Conservation (phyloP, 2,797 vertebrate genomes). For the Adelosebastes latens region DNA sequence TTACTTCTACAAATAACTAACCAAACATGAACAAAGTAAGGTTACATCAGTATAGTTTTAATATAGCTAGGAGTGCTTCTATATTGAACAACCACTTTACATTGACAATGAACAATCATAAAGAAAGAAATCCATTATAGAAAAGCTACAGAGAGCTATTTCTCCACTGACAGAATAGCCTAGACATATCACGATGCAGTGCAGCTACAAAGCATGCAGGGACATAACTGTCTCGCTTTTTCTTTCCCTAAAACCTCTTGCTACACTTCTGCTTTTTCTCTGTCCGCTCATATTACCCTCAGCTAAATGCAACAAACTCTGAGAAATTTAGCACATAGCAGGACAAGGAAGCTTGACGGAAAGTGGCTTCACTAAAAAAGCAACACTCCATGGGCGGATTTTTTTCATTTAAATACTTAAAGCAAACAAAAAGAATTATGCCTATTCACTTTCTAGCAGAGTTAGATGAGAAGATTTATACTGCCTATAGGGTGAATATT, state of each 20-base stretch:
- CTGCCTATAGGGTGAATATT: not conserved
- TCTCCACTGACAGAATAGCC: not conserved
- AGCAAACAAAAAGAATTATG: not conserved
- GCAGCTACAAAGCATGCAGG: not conserved
- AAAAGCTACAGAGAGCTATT: not conserved
- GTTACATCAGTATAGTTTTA: not conserved
- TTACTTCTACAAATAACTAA: not conserved
- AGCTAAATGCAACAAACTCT: not conserved
- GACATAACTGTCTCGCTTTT: not conserved
- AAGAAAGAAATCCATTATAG: constrained; percentile 4
- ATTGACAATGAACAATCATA: not conserved
- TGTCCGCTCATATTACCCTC: not conserved
- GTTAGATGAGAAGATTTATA: not conserved
- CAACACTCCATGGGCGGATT: not conserved
- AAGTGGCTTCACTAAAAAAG: not conserved
- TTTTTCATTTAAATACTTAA: not conserved
- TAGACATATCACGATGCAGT: not conserved
- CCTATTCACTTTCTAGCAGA: not conserved
- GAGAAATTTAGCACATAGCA: not conserved
- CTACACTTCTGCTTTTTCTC: not conserved
- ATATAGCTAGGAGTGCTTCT: not conserved
- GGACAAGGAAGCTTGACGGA: not conserved
- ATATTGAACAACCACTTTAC: not conserved
- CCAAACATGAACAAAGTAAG: not conserved
- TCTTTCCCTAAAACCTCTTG: not conserved